These are phyloP conservation scores for Vimba vimba DNA, from an alignment of 2,113 vertebrate genomes.

Conservation along the genomic window DNA sequence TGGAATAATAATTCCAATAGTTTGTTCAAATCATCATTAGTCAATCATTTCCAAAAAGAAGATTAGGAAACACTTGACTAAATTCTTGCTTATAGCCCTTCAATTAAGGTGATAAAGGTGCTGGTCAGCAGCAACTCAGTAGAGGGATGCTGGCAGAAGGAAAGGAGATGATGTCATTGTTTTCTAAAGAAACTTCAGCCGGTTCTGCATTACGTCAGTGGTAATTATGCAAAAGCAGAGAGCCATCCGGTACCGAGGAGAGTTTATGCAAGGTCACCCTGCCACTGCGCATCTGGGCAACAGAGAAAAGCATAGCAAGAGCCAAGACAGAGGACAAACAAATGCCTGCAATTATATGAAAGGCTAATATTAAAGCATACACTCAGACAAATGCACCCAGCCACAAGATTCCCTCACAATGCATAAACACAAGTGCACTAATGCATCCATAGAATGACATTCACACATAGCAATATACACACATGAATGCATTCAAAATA, in stretches of 20 bases:
- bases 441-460: neutral
- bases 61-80: neutral
- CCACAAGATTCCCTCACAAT: neutral
- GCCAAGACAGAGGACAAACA: constrained; percentile 51
- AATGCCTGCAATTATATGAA: constrained; percentile 20
- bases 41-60: neutral
- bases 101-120: constrained; percentile 22
- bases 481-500: neutral
- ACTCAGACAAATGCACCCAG: constrained; percentile 16
- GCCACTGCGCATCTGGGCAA: constrained; percentile 78
- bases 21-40: neutral
- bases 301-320: constrained; percentile 53
- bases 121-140: constrained; percentile 12
- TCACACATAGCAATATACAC: neutral
- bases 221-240: constrained; percentile 73
- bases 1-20: neutral
- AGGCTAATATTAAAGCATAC: constrained; percentile 3
- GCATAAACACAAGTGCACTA: neutral
- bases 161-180: constrained; percentile 45
- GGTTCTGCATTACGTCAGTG: constrained; percentile 71
- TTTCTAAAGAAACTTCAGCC: constrained; percentile 59
- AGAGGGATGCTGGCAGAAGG: constrained; percentile 2
- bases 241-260: constrained; percentile 21
- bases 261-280: constrained; percentile 75
- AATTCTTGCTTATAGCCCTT: constrained; percentile 4